Percentiles rank a stretch among this genome's conserved stretches.
Evolutionary conservation across 2,113 vertebrate species (phyloP).

Genomic region (Cyanistes caeruleus): DNA sequence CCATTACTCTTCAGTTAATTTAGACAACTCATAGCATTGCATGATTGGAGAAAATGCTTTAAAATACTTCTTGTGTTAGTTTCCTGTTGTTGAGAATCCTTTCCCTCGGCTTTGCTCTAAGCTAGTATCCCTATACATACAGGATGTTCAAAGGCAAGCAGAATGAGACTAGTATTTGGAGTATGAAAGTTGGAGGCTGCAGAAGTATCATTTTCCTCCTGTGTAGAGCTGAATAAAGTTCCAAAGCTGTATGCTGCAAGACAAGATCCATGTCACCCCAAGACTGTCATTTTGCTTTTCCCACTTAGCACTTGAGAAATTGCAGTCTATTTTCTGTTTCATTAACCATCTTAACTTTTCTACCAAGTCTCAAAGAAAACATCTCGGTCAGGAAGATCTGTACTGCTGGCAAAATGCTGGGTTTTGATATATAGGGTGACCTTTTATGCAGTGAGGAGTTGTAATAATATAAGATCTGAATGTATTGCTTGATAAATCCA

Average conservation of each 20-base stretch:
- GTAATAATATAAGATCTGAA: background rate
- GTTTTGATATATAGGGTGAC: background rate
- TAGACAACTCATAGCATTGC: background rate
- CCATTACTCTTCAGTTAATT: background rate
- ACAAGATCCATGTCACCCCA: background rate
- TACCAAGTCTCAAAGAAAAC: background rate
- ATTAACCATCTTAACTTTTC: background rate
- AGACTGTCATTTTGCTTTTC: background rate
- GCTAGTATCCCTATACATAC: background rate
- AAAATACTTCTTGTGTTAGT: background rate
- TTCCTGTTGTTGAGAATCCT: fast-evolving
- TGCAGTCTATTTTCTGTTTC: background rate
- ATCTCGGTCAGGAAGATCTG: fast-evolving
- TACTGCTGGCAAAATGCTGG: background rate
- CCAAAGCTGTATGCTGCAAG: background rate
- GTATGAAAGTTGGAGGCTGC: background rate
- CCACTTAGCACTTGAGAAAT: background rate
- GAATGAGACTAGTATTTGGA: background rate
- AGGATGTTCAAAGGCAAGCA: background rate
- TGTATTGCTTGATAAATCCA: background rate
- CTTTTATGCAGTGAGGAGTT: background rate
- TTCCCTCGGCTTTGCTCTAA: background rate
- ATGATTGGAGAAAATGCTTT: background rate
- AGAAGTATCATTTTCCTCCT: background rate
- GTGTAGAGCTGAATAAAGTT: background rate